These are phyloP conservation scores for Tenthredo livida DNA, from an alignment of 2,888 invertebrate genomes.

Conservation along the genomic window DNA sequence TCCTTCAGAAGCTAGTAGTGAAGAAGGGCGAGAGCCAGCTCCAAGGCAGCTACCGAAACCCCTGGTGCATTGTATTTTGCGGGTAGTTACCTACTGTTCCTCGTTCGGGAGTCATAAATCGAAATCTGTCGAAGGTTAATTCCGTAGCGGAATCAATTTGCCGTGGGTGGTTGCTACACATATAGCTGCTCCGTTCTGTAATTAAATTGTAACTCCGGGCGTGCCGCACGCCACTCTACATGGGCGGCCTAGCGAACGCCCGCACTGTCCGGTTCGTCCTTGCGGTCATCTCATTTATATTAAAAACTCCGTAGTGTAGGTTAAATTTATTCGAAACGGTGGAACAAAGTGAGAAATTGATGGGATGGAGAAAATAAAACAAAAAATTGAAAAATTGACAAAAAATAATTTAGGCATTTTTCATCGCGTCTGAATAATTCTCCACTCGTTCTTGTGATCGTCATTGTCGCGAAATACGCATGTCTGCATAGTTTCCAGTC, in stretches of 20 bases:
- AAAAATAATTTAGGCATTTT: not conserved
- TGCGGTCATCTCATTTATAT: not conserved
- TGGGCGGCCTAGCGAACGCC: slow-evolving; percentile 70
- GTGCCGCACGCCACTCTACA: slow-evolving; percentile 76
- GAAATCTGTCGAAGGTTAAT: slow-evolving; percentile 72
- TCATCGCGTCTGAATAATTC: not conserved
- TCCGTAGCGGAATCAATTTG: slow-evolving; percentile 78
- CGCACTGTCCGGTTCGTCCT: slow-evolving; percentile 10
- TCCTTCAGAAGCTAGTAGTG: not conserved
- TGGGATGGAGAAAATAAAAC: not conserved
- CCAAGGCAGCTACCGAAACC: slow-evolving; percentile 12
- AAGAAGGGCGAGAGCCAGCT: not conserved
- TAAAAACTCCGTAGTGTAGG: not conserved
- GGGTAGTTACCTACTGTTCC: not conserved
- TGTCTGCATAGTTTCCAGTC: not conserved
- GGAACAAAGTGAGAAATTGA: not conserved
- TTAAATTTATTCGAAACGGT: not conserved
- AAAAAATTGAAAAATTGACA: not conserved
- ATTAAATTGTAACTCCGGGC: slow-evolving; percentile 78
- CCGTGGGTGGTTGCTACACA: slow-evolving; percentile 77
- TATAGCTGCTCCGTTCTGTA: slow-evolving; percentile 69
- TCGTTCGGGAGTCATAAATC: slow-evolving; percentile 66
- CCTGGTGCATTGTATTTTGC: not conserved
- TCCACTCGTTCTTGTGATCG: not conserved
- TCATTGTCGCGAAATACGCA: not conserved